Evolutionary conservation across 2,888 invertebrate species (phyloP), one percentile per base, ranked within the genome.

Genomic region (Drosophila anceps): DNA sequence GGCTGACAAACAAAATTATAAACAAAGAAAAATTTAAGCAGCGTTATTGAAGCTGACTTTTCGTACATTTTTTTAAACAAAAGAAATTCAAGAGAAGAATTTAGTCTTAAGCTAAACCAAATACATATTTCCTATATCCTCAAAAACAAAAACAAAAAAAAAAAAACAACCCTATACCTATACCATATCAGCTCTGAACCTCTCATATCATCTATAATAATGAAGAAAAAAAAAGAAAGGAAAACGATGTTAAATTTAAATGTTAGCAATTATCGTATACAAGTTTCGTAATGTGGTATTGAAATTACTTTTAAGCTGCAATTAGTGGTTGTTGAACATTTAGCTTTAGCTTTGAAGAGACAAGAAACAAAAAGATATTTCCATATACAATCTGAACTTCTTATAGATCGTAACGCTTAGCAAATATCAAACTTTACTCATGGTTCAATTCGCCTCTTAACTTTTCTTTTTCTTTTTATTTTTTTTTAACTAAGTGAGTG

Each of bases 261-360:
- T 74, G 74, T 72, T 82, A 71, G 67, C 59, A 66, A 69, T 76
- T 60, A 73, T 79, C 46, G 67, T 77, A 87, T 80, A 80, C 74
- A 84, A 83, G 65, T 82, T 81, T 82, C 78, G 70, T 82, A 78
- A 76, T 81, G 84, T 85, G 83, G 82, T 74, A 84, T 82, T 73
- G 70, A 82, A 82, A 84, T 81, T 88, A 87, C 81, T 87, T 84
- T 82, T 87, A 88, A 87, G 86, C 81, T 83, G 86, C 84, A 86
- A 88, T 88, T 87, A 87, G 86, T 85, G 86, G 86, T 87, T 87
- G 86, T 87, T 87, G 79, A 87, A 87, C 74, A 79, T 76, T 88
- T 88, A 87, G 86, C 86, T 86, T 86, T 86, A 86, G 86, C 86
- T 82, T 84, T 71, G 72, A 72, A 37, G 37, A 39, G 60, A 61